Conservation (phyloP, 2,797 vertebrate genomes). For the Notoglanidium macrostoma region DNA sequence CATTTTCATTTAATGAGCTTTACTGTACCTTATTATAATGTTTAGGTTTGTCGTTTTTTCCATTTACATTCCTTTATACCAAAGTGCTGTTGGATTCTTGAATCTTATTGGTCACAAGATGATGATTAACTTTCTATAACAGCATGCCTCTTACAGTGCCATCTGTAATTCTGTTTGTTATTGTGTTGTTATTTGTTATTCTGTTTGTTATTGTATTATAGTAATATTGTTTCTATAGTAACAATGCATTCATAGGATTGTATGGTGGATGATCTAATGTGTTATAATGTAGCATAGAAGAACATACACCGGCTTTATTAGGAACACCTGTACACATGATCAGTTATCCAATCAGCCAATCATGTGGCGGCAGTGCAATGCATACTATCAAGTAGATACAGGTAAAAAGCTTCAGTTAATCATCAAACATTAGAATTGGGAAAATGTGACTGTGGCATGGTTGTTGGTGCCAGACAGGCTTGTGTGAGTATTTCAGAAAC, state of each 20-base stretch:
- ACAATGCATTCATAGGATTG: neutral
- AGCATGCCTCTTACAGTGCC: neutral
- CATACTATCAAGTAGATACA: neutral
- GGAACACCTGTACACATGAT: neutral
- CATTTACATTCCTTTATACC: neutral
- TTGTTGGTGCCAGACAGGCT: neutral
- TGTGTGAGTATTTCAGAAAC: neutral
- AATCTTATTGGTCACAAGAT: neutral
- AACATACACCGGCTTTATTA: neutral
- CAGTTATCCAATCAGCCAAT: neutral
- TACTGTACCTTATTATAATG: neutral
- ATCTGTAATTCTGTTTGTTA: neutral
- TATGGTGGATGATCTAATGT: neutral
- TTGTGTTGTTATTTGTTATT: too few relatives aligned
- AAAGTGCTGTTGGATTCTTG: neutral
- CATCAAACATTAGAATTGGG: neutral
- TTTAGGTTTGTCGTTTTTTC: neutral
- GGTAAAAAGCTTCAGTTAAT: neutral
- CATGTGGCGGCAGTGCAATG: neutral
- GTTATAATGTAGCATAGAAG: neutral
- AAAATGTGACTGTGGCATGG: neutral
- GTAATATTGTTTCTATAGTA: neutral
- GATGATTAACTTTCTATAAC: neutral
- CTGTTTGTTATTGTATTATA: too few relatives aligned
- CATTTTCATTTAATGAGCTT: neutral